phyloP scores from a whole-genome alignment of 1,140 invertebrate species.

The Cepaea nemoralis region DNA sequence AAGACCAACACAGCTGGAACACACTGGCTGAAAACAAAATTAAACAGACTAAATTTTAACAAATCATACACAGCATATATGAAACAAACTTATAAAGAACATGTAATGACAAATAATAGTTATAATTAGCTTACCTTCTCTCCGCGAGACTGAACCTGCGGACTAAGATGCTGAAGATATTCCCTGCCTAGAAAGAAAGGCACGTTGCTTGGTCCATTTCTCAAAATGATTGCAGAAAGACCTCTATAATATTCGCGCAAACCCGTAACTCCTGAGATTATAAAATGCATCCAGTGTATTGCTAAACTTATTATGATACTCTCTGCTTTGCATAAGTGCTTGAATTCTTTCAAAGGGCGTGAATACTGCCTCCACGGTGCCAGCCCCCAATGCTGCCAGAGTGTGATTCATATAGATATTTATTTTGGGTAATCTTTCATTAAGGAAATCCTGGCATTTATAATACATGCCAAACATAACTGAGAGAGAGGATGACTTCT shows the following conservation, averaged over 20 bases:
- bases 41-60: too few species aligned
- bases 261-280: constrained; percentile 78
- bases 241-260: constrained; percentile 78
- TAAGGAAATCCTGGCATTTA: constrained; percentile 80
- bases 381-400: constrained; percentile 82
- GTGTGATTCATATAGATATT: constrained; percentile 74
- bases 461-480: constrained; percentile 98
- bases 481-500: constrained; percentile 92
- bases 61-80: too few species aligned
- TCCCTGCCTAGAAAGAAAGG: constrained; percentile 83
- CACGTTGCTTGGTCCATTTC: constrained; percentile 89
- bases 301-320: constrained; percentile 86
- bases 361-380: constrained; percentile 85
- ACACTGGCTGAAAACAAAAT: too few species aligned
- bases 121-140: constrained; percentile 32
- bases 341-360: constrained; percentile 94
- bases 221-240: constrained; percentile 83
- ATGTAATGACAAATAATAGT: too few species aligned
- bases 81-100: too few species aligned
- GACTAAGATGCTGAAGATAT: constrained; percentile 37
- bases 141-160: neutral
- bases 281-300: constrained; percentile 90
- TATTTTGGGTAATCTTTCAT: constrained; percentile 57
- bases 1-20: too few species aligned
- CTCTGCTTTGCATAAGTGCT: constrained; percentile 89